phyloP scores from a whole-genome alignment of 1,140 invertebrate genomes.

The Acyrthosiphon pisum region DNA sequence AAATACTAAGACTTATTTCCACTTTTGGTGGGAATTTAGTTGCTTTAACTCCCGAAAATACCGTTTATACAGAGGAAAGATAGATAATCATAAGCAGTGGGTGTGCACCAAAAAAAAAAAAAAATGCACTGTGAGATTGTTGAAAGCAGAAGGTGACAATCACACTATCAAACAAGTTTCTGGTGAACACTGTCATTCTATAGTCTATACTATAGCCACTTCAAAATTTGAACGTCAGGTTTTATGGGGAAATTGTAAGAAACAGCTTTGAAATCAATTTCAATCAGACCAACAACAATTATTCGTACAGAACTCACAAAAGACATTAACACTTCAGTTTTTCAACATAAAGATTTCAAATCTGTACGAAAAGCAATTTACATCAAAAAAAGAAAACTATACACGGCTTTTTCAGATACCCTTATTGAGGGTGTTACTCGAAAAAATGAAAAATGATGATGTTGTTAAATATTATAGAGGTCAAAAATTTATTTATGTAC shows the following conservation, averaged over 20 bases:
- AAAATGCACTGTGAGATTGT: background rate
- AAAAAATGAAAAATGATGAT: background rate
- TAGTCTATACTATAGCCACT: background rate
- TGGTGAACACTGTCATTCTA: background rate
- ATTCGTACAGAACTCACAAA: background rate
- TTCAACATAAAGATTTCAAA: background rate
- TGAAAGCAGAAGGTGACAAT: background rate
- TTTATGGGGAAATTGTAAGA: too few species aligned
- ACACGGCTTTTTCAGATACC: background rate
- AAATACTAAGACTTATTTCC: background rate
- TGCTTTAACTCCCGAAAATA: background rate
- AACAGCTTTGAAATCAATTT: background rate
- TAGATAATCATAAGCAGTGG: too few species aligned
- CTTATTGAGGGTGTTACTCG: background rate
- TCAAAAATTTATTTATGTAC: background rate
- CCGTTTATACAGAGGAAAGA: background rate
- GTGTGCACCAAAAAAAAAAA: background rate
- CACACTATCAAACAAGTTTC: background rate
- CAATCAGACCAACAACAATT: background rate
- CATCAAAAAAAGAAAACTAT: background rate
- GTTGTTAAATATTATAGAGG: background rate
- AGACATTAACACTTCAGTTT: background rate
- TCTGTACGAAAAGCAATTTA: background rate
- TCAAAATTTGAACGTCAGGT: background rate
- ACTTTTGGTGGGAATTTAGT: background rate